Percentiles rank a stretch among this genome's conserved stretches.
phyloP scores from a whole-genome alignment of 64 coral and sea anemone genomes.

The Orbicella faveolata region DNA sequence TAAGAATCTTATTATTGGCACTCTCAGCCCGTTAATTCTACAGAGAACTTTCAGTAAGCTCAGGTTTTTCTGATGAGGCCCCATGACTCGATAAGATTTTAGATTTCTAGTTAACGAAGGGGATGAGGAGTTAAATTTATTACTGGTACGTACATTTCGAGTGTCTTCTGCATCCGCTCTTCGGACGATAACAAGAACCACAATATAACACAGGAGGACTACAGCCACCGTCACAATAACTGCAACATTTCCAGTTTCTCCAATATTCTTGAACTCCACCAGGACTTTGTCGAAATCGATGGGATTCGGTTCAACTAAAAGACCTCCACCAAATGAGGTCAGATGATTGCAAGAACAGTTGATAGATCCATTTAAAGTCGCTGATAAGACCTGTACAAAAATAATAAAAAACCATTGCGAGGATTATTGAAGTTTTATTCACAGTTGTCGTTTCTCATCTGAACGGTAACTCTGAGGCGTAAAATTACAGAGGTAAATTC shows the following conservation, averaged over 20 bases:
- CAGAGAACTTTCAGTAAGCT: no score
- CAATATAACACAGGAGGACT: constrained; percentile 37
- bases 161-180: constrained; percentile 53
- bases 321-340: constrained; percentile 60
- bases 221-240: constrained; percentile 56
- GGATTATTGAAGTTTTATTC: neutral
- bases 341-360: constrained; percentile 68
- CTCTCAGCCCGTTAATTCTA: no score
- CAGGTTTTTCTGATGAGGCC: no score
- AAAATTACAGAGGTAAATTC: no score
- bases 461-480: no score
- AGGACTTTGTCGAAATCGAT: constrained; percentile 73
- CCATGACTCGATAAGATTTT: no score
- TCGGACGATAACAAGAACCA: constrained; percentile 58
- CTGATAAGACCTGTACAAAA: constrained; percentile 23
- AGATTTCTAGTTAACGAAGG: neutral
- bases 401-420: neutral
- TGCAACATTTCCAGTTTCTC: constrained; percentile 56
- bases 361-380: constrained; percentile 3
- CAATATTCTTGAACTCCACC: constrained; percentile 33
- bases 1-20: no score
- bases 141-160: constrained; percentile 49
- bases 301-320: constrained; percentile 66
- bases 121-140: neutral
- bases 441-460: no score